Evolutionary conservation across 2,797 vertebrate genomes (phyloP).

Genomic region (Crypturellus tataupa): DNA sequence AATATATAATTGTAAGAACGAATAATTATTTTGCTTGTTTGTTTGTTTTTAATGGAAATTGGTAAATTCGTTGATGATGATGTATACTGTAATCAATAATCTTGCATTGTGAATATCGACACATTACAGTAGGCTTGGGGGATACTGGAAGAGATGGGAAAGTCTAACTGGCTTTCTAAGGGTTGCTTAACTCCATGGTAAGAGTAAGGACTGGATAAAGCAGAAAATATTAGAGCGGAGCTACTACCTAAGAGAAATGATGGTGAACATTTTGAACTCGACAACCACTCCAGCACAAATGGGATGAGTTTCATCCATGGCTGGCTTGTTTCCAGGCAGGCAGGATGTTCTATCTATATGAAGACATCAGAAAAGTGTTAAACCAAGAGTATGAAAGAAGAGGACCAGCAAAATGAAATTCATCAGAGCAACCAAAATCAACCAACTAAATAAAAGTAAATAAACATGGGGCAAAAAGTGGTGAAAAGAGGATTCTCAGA

Average conservation of each 20-base stretch:
- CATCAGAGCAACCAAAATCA: neutral
- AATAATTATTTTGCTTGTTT: neutral
- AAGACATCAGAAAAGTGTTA: neutral
- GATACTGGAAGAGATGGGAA: neutral
- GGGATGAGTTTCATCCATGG: neutral
- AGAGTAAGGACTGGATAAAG: neutral
- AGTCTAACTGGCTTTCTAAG: neutral
- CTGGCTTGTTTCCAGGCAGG: neutral
- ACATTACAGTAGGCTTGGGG: neutral
- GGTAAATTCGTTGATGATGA: neutral
- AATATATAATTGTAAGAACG: neutral
- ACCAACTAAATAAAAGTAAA: neutral
- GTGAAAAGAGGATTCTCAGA: neutral
- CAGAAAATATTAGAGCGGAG: rapidly evolving
- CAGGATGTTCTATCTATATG: neutral
- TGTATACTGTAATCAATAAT: neutral
- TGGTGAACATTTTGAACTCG: neutral
- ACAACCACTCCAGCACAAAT: neutral
- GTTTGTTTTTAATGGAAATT: neutral
- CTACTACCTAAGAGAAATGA: neutral
- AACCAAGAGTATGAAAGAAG: neutral
- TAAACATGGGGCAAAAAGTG: rapidly evolving
- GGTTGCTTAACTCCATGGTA: neutral
- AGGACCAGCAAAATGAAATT: neutral
- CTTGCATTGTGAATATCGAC: neutral